Base-by-base conservation (phyloP, 30 jellyfish, hydroid and myxozoan genomes). In the Rhopilema esculentum region DNA sequence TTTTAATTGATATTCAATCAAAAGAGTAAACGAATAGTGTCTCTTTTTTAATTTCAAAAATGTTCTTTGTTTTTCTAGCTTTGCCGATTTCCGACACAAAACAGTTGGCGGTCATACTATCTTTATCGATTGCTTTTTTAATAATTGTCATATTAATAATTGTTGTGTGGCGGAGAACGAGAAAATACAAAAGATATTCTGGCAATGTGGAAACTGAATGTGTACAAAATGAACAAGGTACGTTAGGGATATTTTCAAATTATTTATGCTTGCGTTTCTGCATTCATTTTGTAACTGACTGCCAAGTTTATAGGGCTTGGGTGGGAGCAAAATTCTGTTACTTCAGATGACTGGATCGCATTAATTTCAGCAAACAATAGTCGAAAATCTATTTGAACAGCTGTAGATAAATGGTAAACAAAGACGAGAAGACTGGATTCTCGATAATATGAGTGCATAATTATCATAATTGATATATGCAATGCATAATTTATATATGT, bases 141-240 rank as follows among this genome's bases (percentile, higher is more conserved):
- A 75, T 88, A 29, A 87, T 93, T 24, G 80, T 93, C 20, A 78
- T 89, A 69, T 84, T 91, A 26, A 93, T 89, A 4, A 75, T 88
- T 27, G 84, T 93, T 9, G 93, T 93, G 24, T 93, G 98, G 98
- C 70, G 89, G 91, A 71, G 90, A 27, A 48, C 92, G 12, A 81
- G 88, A 69, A 81, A 82, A 51, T 83, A 89, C 69, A 89, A 89
- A 64, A 70, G 97, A 52, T 87, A 76, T 52, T 66, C 90, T 48
- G 69, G 71, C 33, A 69, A 73, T 57, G 50, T 74, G 27, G 83
- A 79, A 65, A 85, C 94, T 16, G 94, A 85, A 66, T 85, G 94
- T 40, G 74, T 66, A 1, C 21, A 79, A 27, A 64, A 21, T 48
- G 89, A 85, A 12, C 88, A 63, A 73, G 94, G 94, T 85, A 62